Evolutionary conservation across 2,113 vertebrate species (phyloP), one percentile per base, ranked within the genome.

Genomic region (Hymenochirus boettgeri): DNA sequence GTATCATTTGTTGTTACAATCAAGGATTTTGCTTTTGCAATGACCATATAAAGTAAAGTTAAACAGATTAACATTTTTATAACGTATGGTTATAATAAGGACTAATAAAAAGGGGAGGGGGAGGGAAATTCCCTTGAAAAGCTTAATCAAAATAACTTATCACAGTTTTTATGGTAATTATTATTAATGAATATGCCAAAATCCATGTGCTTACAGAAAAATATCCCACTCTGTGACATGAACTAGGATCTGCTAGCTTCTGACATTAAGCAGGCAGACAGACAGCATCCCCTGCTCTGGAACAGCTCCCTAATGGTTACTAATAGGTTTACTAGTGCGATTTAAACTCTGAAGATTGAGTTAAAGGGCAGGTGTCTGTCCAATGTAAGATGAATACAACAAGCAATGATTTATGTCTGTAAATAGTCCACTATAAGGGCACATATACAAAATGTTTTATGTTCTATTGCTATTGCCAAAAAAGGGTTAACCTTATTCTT

Each of bases 51-150:
- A 74, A 77, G 84, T 61, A 78, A 78, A 69, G 66, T 70, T 71
- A 65, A 78, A 76, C 70, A 74, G 71, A 70, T 71, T 59, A 66
- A 64, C 62, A 61, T 77, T 75, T 77, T 69, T 78, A 82, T 65
- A 76, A 76, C 62, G 64, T 63, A 79, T 81, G 79, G 82, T 83
- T 83, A 85, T 81, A 83, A 57, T 74, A 67, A 76, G 70, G 74
- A 72, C 70, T 81, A 73, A 83, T n/a, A 18, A 42, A 42, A 42
- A 42, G 4, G n/a, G 6, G 2, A 42, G n/a, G 3, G 5, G 77
- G 79, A 51, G 77, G 74, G 18, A 73, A 80, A 82, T 50, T 74
- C 75, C 75, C 77, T 80, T 72, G 70, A 29, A 77, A 72, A 65
- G 72, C 70, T 69, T 75, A 73, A 59, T 62, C 35, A 76, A 64